Conservation (phyloP, 2,888 invertebrate genomes). For the Cacoxenus indagator region DNA sequence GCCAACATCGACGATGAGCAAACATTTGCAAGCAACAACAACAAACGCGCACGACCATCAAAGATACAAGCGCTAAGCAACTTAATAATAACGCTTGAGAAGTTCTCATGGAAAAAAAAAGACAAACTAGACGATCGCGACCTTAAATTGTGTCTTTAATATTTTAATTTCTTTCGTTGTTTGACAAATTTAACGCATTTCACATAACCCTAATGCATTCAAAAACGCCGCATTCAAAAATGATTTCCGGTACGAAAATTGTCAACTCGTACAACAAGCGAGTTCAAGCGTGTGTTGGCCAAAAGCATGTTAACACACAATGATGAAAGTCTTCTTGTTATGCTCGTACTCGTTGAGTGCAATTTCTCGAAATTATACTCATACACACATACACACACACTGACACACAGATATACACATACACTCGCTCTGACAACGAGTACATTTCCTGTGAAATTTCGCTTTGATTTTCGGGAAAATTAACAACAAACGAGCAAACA, state of each 20-base stretch:
- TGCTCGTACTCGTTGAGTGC: slow-evolving; percentile 17
- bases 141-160: neutral
- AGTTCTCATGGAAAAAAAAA: no score
- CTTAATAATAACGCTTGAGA: slow-evolving; percentile 8
- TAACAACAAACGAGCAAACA: slow-evolving; percentile 58
- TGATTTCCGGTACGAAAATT: neutral
- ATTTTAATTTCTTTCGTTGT: neutral
- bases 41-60: neutral
- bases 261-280: neutral
- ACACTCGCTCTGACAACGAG: neutral
- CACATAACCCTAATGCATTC: neutral
- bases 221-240: neutral
- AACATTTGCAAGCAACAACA: slow-evolving; percentile 41
- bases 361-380: slow-evolving; percentile 31
- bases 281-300: neutral
- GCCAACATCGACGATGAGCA: slow-evolving; percentile 30
- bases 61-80: neutral
- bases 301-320: slow-evolving; percentile 17
- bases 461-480: slow-evolving; percentile 61
- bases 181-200: no score
- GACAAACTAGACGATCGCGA: neutral
- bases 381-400: neutral
- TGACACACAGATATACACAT: neutral
- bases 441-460: slow-evolving; percentile 61
- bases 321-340: neutral